Conservation (phyloP, 2,113 vertebrate species). For the Alectura lathami region DNA sequence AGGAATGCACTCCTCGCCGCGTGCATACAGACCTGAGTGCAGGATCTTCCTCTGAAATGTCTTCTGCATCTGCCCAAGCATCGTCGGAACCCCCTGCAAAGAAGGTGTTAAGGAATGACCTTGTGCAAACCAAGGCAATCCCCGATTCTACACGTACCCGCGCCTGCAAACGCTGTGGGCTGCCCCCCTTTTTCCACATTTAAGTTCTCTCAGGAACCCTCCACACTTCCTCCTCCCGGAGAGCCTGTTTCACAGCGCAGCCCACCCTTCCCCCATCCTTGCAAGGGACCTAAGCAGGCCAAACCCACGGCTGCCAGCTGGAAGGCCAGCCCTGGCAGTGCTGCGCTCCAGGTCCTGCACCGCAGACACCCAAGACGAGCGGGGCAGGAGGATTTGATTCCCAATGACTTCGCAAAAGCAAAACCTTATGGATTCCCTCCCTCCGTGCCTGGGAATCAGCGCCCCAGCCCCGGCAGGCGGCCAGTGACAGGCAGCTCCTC, state of each 20-base stretch:
- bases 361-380: neutral
- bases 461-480: neutral
- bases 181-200: neutral
- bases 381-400: neutral
- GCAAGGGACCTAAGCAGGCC: neutral
- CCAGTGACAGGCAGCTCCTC: neutral
- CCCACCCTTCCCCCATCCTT: neutral
- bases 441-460: neutral
- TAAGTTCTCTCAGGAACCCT: neutral
- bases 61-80: constrained; percentile 87
- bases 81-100: constrained; percentile 90
- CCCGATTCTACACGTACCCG: accelerated
- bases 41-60: constrained; percentile 88
- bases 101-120: neutral
- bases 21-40: constrained; percentile 82
- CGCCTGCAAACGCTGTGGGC: neutral
- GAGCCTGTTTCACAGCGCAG: neutral
- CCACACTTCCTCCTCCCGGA: neutral
- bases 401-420: neutral
- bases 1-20: neutral
- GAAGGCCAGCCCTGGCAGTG: neutral
- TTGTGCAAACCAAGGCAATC: neutral
- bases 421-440: neutral
- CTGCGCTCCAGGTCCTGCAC: neutral
- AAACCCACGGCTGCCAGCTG: neutral